These are phyloP conservation scores for Eolophus roseicapilla DNA, from an alignment of 2,113 vertebrate species.

Conservation along the genomic window DNA sequence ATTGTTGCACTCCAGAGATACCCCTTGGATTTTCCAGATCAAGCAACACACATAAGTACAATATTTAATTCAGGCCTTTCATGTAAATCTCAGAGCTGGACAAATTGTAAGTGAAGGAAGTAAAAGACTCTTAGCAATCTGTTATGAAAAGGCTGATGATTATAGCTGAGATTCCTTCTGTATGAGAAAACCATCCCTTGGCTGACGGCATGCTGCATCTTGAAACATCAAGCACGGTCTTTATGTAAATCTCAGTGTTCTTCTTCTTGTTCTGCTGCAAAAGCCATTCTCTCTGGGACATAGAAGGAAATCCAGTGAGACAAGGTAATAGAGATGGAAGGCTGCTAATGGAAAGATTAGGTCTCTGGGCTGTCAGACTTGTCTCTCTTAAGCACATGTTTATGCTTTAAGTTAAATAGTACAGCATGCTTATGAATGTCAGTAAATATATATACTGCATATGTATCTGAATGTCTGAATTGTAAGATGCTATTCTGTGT, in stretches of 20 bases:
- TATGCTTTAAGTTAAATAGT: slow-evolving; percentile 72
- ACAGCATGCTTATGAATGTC: slow-evolving; percentile 47
- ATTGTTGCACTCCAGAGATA: neutral
- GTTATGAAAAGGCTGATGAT: slow-evolving; percentile 21
- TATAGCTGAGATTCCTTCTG: slow-evolving; percentile 29
- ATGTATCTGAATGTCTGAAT: slow-evolving; percentile 20
- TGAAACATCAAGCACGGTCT: slow-evolving; percentile 59
- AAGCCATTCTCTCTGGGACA: slow-evolving; percentile 50
- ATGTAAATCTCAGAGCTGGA: neutral
- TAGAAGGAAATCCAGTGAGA: slow-evolving; percentile 78
- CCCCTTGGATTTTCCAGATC: neutral
- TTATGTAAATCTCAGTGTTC: slow-evolving; percentile 69
- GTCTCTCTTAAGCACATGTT: slow-evolving; percentile 71
- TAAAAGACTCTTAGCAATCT: neutral
- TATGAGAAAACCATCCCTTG: slow-evolving; percentile 35
- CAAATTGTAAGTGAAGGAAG: slow-evolving; percentile 33
- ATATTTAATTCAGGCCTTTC: neutral
- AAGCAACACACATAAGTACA: neutral
- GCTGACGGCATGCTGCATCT: slow-evolving; percentile 37
- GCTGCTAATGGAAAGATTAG: slow-evolving; percentile 73
- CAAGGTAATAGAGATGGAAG: slow-evolving; percentile 73
- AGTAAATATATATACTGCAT: neutral
- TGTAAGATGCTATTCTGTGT: slow-evolving; percentile 6
- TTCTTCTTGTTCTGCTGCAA: slow-evolving; percentile 65
- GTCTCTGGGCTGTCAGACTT: slow-evolving; percentile 72